Percentiles rank a stretch among this genome's conserved stretches.
Conservation (phyloP, 37 sponge, comb jelly and placozoan genomes). For the Oscarella lobularis region DNA sequence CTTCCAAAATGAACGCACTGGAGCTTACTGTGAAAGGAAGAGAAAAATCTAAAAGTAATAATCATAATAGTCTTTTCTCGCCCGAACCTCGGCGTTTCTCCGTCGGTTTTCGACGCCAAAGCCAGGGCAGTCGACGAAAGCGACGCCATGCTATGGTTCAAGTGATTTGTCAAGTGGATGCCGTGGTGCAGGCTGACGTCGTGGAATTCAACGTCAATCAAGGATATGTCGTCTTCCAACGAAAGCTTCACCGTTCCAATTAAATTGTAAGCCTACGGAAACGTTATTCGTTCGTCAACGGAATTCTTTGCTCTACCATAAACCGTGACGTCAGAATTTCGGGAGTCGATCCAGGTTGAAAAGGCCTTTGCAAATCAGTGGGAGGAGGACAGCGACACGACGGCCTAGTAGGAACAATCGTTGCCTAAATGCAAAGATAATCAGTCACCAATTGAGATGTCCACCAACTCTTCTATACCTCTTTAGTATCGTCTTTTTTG, state of each 20-base stretch:
- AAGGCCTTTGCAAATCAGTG: background rate
- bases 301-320: background rate
- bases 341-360: background rate
- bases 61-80: too few relatives aligned
- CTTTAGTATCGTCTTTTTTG: background rate
- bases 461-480: too few relatives aligned
- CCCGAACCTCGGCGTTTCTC: background rate
- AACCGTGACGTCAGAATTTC: background rate
- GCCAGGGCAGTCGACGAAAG: background rate
- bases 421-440: too few relatives aligned
- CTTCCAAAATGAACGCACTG: background rate
- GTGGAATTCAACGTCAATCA: background rate
- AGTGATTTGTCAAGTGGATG: background rate
- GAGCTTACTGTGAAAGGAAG: background rate
- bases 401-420: background rate
- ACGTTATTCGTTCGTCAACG: too few relatives aligned
- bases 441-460: too few relatives aligned
- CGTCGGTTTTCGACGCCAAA: background rate
- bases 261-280: background rate
- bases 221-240: background rate
- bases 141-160: background rate
- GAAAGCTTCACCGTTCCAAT: background rate
- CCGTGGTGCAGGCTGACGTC: background rate
- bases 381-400: background rate
- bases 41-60: background rate